Evolutionary conservation across 1,140 invertebrate genomes (phyloP), one percentile per base, ranked within the genome.

Genomic region (Bombus waltoni): DNA sequence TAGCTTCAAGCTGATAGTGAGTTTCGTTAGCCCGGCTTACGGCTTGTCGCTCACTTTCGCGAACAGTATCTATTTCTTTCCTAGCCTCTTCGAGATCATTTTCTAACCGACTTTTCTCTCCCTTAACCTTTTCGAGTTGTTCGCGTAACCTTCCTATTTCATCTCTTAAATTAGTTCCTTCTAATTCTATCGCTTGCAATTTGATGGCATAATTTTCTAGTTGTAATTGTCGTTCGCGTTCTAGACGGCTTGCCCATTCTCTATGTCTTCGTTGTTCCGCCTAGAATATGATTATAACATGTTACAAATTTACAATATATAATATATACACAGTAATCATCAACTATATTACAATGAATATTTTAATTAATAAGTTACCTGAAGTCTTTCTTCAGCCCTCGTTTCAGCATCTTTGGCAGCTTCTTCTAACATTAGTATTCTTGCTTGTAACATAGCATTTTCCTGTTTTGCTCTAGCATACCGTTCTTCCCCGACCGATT

Each of bases 371-470:
- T 28, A 10, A 72, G 42, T 79, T 83, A 94, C 94, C 87, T 95
- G 96, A 77, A 99, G 95, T 87, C 97, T 96, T 91, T 99, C 98
- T 88, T 99, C 98, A 81, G 97, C 97, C 88, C 98, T 96, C 79
- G 98, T 95, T 94, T 99, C 98, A 66, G 98, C 97, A 95, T 99
- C 98, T 91, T 98, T 96, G 28, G 98, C 96, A 92, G 98, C 98
- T 94, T 99, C 98, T 93, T 99, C 98, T 81, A 99, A 96, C 96
- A 98, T 98, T 91, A 98, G 97, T 89, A 99, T 97, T 92, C 98
- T 96, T 5, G 98, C 97, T 92, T 98, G 98, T 28, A 99, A 95
- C 66, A 98, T 97, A 1, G 98, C 98, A 96, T 99, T 98, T 94
- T 99, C 98, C 77, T 98, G 97, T 92, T 98, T 99, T 66, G 97